Base-by-base conservation (phyloP, 1,140 invertebrate species). In the Cheumatopsyche charites region DNA sequence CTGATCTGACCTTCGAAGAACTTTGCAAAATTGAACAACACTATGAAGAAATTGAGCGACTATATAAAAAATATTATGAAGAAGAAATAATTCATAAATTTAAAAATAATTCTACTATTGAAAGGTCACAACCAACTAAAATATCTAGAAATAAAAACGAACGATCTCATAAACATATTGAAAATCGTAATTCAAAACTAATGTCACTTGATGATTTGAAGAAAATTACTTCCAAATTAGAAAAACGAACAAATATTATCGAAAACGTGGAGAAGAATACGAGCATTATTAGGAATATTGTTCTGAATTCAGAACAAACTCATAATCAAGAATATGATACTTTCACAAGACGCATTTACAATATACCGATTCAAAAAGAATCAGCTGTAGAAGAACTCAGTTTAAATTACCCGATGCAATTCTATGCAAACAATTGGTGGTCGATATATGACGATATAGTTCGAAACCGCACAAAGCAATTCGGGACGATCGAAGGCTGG, bases 351-450 rank as follows among this genome's bases (percentile, higher is more conserved):
- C 43, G 43, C 13, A 55, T 55, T 43, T 42, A 45, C 41, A 43
- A 21, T 42, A 26, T 61, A 1, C 68, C 55, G 55, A 43, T 62
- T n/a, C 17, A 70, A 25, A 13, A n/a, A 7, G 49, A 49, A 15
- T 12, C 47, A 12, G 12, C 26, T 5, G 25, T 83, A 1, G 80
- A 79, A 66, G 81, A 83, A 21, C 36, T 83, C 41, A 82, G 79
- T 0, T 58, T 80, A 4, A 82, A 81, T 1, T 84, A 85, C 62
- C 83, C 83, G 0, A 45, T 77, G 13, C 77, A 85, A 67, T 85
- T 82, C 67, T 85, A 85, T 77, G 83, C 83, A 0, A 84, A 84
- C 74, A 85, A 85, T 73, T 85, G 83, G 83, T 85, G 83, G 83
- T 77, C 79, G 0, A 85, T 85, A 9, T 85, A 85, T 77, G 82